Evolutionary conservation across 2,113 vertebrate genomes (phyloP).

Genomic region (Fukomys damarensis): DNA sequence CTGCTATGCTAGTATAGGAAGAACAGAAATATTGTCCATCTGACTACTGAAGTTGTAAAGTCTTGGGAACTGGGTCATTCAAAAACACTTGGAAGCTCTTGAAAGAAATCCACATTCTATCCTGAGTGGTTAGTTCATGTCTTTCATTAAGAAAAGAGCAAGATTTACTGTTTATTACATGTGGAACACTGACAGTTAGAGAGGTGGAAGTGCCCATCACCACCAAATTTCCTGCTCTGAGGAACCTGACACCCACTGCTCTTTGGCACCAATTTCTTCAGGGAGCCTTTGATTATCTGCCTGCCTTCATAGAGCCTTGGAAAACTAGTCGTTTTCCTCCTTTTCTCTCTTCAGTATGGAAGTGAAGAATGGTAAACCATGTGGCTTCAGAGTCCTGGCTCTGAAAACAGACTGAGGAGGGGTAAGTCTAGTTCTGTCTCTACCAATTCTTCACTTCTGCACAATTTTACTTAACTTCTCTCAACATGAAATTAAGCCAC

Average conservation of each 20-base stretch:
- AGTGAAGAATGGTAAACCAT: background rate
- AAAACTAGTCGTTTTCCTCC: background rate
- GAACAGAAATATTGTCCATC: background rate
- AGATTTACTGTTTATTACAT: background rate
- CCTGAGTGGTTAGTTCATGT: background rate
- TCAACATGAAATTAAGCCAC: background rate
- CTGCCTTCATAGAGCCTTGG: background rate
- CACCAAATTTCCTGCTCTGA: background rate
- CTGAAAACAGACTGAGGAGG: background rate
- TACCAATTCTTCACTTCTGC: background rate
- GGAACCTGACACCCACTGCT: background rate
- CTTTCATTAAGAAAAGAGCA: background rate
- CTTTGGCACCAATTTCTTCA: background rate
- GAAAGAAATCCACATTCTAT: background rate
- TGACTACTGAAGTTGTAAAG: background rate
- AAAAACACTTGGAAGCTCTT: constrained; percentile 21
- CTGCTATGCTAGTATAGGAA: background rate
- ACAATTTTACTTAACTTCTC: background rate
- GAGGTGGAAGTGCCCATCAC: background rate
- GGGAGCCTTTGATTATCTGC: background rate
- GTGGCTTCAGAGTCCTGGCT: background rate
- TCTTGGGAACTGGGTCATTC: background rate
- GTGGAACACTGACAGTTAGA: background rate
- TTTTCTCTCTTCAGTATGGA: background rate
- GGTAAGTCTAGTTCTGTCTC: background rate